These are phyloP conservation scores for Austrofundulus limnaeus DNA, from an alignment of 2,113 vertebrate genomes.

Conservation along the genomic window DNA sequence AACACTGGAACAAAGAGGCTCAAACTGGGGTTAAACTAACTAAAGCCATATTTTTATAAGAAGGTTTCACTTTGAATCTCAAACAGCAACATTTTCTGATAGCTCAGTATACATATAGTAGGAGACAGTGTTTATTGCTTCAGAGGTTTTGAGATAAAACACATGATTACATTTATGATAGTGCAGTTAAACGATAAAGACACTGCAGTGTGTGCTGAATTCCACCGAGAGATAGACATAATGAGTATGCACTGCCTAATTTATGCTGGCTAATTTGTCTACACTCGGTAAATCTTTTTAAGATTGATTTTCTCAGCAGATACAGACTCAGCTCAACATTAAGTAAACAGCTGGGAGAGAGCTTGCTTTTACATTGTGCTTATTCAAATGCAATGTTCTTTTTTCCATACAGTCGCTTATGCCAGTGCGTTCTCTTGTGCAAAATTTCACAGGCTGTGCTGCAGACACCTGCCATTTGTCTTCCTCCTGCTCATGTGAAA, in stretches of 20 bases:
- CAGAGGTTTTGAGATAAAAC: constrained; percentile 62
- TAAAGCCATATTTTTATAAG: constrained; percentile 35
- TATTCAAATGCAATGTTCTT: constrained; percentile 47
- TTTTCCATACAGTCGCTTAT: constrained; percentile 32
- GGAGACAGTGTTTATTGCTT: constrained; percentile 49
- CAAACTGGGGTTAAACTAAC: constrained; percentile 43
- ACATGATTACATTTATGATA: constrained; percentile 72
- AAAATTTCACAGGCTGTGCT: constrained; percentile 45
- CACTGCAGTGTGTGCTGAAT: constrained; percentile 48
- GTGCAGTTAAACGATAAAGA: constrained; percentile 67
- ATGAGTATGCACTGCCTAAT: constrained; percentile 69
- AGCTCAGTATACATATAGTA: constrained; percentile 15
- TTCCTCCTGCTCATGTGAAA: constrained; percentile 48
- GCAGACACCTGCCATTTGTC: constrained; percentile 61
- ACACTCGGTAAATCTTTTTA: constrained; percentile 64
- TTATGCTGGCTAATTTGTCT: constrained; percentile 71
- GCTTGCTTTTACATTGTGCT: constrained; percentile 33
- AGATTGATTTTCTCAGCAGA: constrained; percentile 68
- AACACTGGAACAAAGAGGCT: constrained; percentile 54
- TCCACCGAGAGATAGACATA: constrained; percentile 58
- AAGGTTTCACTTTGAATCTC: constrained; percentile 26
- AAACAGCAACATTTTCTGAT: constrained; percentile 10
- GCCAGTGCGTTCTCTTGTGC: constrained; percentile 36
- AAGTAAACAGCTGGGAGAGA: constrained; percentile 45
- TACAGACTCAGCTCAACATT: constrained; percentile 51